phyloP scores from a whole-genome alignment of 2,797 vertebrate genomes.

The Oreochromis mossambicus region DNA sequence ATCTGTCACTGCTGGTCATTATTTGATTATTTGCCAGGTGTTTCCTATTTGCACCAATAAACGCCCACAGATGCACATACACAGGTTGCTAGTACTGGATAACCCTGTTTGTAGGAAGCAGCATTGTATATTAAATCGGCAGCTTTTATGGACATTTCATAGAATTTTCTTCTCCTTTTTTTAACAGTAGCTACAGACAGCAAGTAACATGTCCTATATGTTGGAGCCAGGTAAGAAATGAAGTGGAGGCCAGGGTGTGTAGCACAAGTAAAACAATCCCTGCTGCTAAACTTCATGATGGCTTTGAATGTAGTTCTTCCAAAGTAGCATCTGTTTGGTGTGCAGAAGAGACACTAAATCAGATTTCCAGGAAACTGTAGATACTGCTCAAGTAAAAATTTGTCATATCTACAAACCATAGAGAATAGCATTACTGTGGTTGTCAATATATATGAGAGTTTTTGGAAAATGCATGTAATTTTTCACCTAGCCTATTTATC shows the following conservation, averaged over 20 bases:
- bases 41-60: slow-evolving; percentile 9
- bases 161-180: neutral
- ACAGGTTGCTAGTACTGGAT: neutral
- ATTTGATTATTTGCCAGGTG: slow-evolving; percentile 39
- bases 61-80: neutral
- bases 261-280: neutral
- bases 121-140: neutral
- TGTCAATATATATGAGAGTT: neutral
- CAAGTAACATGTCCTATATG: neutral
- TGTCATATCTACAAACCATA: neutral
- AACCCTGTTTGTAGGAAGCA: neutral
- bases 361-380: neutral
- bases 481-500: neutral
- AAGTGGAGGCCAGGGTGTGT: neutral
- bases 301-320: neutral
- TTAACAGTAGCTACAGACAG: neutral
- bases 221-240: neutral
- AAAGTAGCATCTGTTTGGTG: neutral
- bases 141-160: neutral
- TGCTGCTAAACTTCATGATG: neutral
- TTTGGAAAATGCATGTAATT: neutral
- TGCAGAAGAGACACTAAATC: neutral
- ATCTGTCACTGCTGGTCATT: slow-evolving; percentile 35
- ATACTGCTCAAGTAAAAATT: neutral
- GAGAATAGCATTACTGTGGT: neutral